A percentile compares a stretch with the other conserved stretches of the same genome.
These are phyloP conservation scores for Nannobrachium achirus DNA, from an alignment of 2,113 vertebrate species.

Conservation along the genomic window DNA sequence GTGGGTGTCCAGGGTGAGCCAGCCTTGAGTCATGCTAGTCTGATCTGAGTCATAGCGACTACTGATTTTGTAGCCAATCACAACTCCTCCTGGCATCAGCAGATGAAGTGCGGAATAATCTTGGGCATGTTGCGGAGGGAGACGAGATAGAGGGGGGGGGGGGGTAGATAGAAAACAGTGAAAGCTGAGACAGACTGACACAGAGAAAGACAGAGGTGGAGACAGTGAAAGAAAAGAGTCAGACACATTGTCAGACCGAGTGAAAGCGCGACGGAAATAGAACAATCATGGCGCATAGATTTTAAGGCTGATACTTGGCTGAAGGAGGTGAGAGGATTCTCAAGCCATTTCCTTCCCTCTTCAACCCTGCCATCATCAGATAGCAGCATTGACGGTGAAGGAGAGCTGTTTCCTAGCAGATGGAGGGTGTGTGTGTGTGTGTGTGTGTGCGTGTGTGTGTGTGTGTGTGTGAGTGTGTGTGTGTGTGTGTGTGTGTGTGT, in stretches of 20 bases:
- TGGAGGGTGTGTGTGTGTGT: background rate
- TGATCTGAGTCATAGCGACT: background rate
- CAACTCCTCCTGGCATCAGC: background rate
- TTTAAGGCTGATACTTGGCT: background rate
- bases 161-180: background rate
- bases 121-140: constrained; percentile 22
- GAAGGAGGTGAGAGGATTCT: background rate
- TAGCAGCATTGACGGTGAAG: background rate
- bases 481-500: too few species aligned
- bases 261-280: background rate
- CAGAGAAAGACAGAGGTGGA: background rate
- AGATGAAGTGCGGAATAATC: constrained; percentile 45
- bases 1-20: background rate
- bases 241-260: background rate
- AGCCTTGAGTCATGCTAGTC: background rate
- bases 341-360: background rate
- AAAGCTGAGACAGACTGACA: background rate
- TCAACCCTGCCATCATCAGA: constrained; percentile 3
- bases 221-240: background rate
- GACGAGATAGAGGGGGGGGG: background rate
- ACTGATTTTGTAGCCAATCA: background rate
- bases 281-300: background rate
- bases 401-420: constrained; percentile 14
- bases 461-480: too few species aligned
- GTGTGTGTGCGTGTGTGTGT: too few species aligned